Evolutionary conservation across 2,888 invertebrate species (phyloP).

Genomic region (Punctoribates punctum): DNA sequence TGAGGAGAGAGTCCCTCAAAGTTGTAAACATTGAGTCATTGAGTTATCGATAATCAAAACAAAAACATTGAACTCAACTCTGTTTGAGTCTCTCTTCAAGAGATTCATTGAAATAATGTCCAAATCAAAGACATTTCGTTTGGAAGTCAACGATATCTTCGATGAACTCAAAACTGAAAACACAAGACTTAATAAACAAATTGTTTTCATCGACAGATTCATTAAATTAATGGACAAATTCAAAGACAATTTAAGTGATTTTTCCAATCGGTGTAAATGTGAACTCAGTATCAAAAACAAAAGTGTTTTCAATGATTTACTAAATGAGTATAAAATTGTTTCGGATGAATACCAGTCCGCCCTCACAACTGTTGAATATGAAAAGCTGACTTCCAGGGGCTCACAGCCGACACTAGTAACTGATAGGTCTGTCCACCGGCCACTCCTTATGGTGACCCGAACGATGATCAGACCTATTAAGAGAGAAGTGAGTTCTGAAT

Average conservation of each 20-base stretch:
- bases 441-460: too few relatives aligned
- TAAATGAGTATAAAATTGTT: not conserved
- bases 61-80: too few relatives aligned
- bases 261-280: constrained; percentile 3
- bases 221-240: not conserved
- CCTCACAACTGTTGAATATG: too few relatives aligned
- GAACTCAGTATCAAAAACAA: not conserved
- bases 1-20: too few relatives aligned
- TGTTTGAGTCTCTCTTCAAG: too few relatives aligned
- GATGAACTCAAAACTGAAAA: constrained; percentile 6
- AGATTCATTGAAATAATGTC: not conserved
- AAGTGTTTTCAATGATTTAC: not conserved
- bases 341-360: not conserved
- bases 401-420: too few relatives aligned
- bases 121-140: not conserved
- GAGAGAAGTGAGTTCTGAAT: too few relatives aligned
- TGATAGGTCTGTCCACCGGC: too few relatives aligned
- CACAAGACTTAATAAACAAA: not conserved
- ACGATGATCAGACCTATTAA: too few relatives aligned
- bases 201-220: not conserved
- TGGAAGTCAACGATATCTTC: constrained; percentile 20
- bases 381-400: too few relatives aligned
- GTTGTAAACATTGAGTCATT: too few relatives aligned
- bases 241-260: not conserved
- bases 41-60: too few relatives aligned